Evolutionary conservation across 2,797 vertebrate species (phyloP).

Genomic region (Chrosomus eos): DNA sequence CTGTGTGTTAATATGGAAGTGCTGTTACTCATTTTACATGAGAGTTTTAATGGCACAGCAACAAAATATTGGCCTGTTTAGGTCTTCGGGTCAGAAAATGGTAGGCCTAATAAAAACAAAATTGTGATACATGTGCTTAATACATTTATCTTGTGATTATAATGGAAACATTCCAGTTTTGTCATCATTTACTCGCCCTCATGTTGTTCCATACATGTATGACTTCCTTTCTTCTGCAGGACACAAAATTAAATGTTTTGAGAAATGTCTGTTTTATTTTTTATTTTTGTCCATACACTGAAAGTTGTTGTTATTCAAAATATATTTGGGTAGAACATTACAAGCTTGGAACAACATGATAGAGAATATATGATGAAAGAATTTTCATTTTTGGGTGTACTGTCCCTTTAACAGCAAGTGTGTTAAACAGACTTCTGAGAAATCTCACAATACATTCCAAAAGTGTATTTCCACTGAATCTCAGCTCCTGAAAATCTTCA

Average conservation of each 20-base stretch:
- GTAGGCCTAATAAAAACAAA: background rate
- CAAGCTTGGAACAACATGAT: background rate
- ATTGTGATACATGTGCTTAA: background rate
- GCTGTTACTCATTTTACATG: background rate
- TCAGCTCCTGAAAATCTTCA: slow-evolving; percentile 56
- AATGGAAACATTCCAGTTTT: background rate
- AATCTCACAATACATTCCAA: slow-evolving; percentile 5
- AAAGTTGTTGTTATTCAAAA: background rate
- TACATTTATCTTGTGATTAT: background rate
- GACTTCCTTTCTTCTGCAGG: no score
- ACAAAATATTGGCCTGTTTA: background rate
- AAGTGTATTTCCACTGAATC: slow-evolving; percentile 11
- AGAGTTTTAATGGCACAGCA: background rate
- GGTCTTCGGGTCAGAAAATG: background rate
- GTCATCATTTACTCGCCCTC: background rate
- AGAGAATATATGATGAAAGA: no score
- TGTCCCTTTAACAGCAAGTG: background rate
- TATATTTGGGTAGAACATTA: no score
- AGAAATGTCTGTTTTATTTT: background rate
- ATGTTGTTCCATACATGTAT: background rate
- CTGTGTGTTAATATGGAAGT: background rate
- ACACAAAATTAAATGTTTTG: background rate
- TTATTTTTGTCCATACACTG: background rate
- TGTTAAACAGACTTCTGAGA: background rate
- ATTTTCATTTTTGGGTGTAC: background rate